Base-by-base conservation (phyloP, 2,797 vertebrate genomes). In the Gephyroberyx darwinii region DNA sequence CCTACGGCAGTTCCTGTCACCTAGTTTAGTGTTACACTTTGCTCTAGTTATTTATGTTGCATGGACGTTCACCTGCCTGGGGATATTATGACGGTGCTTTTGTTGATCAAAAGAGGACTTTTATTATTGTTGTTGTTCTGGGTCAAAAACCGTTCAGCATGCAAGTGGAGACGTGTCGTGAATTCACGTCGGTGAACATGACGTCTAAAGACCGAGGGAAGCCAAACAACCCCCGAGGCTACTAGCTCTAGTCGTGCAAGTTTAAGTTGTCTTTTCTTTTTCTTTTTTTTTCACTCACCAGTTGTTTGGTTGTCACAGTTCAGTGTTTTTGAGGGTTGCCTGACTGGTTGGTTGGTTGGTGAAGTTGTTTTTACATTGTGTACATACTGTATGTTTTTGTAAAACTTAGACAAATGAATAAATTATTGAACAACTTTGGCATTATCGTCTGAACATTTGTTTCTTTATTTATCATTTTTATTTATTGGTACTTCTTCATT, bases 401-500 rank as follows among this genome's bases (percentile, higher is more conserved):
- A 74, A 77, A 77, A 75, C 81, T 81, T 86, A 50, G 79, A 67
- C 33, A 71, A 82, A 69, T 78, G 16, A 91, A 90, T 92, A 91
- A 92, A 91, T 89, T 91, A 89, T 91, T 91, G 81, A 89, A 75
- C 55, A 80, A 71, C 58, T 75, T 86, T 82, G 47, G 48, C 69
- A 41, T 57, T 26, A 10, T 19, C 19, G n/a, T 43, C 5, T 60
- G 2, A 4, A 31, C 17, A 63, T 5, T 0, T 14, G 22, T 54
- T 5, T 80, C 2, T n/a, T 65, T 26, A 20, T 65, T 70, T 41
- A 3, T 50, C 2, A 1, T 39, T 39, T 39, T 39, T 10, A 8
- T 41, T 6, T 7, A 35, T 5, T 37, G 17, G 5, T 56, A 16
- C 17, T n/a, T 31, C 50, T 47, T 20, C 13, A 5, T 50, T 58